Conservation (phyloP, 2,888 invertebrate species). For the Malachius bipustulatus region DNA sequence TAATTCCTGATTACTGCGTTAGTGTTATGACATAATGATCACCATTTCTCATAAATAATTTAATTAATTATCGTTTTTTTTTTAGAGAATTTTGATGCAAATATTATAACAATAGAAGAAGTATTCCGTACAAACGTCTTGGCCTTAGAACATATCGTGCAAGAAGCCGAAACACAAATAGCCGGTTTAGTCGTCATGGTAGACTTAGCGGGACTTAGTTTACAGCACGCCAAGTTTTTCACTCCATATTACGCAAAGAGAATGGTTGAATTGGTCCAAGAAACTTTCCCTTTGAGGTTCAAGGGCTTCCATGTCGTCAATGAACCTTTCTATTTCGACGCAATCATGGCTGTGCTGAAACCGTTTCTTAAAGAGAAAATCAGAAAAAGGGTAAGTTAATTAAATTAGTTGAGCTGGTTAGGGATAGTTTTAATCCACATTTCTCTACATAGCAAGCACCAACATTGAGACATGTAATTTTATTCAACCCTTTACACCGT, state of each 20-base stretch:
- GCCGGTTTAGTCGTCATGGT: conserved; percentile 42
- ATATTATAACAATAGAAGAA: conserved; percentile 38
- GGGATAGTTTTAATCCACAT: too few relatives aligned
- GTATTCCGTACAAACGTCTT: conserved; percentile 43
- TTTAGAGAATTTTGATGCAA: conserved; percentile 38
- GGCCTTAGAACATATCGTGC: conserved; percentile 41
- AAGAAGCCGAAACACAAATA: conserved; percentile 45
- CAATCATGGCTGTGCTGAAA: conserved; percentile 58
- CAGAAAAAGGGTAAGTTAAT: conserved; percentile 52
- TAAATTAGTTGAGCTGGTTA: neutral
- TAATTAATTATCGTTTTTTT: too few relatives aligned
- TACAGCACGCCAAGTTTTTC: conserved; percentile 40
- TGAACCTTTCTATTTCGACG: conserved; percentile 40
- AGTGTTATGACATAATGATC: too few relatives aligned
- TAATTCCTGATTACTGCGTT: too few relatives aligned
- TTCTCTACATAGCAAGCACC: too few relatives aligned
- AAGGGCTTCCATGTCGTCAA: conserved; percentile 40
- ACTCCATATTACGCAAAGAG: conserved; percentile 39
- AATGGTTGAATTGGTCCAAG: conserved; percentile 40
- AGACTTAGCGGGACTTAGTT: conserved; percentile 37
- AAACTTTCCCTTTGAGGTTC: conserved; percentile 39
- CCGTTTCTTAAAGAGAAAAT: conserved; percentile 72
- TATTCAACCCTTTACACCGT: too few relatives aligned
- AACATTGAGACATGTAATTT: too few relatives aligned
- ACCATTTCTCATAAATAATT: too few relatives aligned